A percentile compares a stretch with the other conserved stretches of the same genome.
Conservation (phyloP, 2,113 vertebrate genomes). For the Cichladusa arquata region DNA sequence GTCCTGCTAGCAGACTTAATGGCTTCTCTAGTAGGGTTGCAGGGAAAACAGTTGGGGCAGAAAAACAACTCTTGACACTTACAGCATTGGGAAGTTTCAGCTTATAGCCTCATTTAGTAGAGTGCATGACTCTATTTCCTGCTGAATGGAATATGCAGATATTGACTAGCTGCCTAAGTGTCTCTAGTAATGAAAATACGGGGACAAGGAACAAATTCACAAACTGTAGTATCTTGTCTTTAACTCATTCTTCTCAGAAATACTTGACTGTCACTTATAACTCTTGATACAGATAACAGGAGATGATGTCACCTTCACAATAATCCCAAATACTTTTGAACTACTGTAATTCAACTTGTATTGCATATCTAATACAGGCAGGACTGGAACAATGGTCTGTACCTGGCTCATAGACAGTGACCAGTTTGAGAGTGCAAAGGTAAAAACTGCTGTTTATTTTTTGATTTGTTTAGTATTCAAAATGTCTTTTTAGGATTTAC, state of each 20-base stretch:
- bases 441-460: constrained; percentile 30
- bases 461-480: not conserved
- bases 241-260: not conserved
- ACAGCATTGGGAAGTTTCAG: not conserved
- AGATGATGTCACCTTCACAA: not conserved
- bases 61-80: not conserved
- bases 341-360: not conserved
- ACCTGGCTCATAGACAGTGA: constrained; percentile 88
- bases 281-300: not conserved
- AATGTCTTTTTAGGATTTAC: not conserved
- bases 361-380: constrained; percentile 73
- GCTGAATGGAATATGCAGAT: not conserved
- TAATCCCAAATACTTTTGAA: not conserved
- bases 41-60: not conserved
- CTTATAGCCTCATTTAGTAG: not conserved
- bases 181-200: not conserved
- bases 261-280: not conserved
- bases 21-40: not conserved
- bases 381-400: constrained; percentile 92
- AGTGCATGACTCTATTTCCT: not conserved
- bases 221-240: not conserved
- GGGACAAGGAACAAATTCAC: not conserved
- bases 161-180: not conserved
- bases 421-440: constrained; percentile 88
- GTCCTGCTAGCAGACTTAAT: not conserved